These are phyloP conservation scores for Passer montanus DNA, from an alignment of 2,113 vertebrate species.

Conservation along the genomic window DNA sequence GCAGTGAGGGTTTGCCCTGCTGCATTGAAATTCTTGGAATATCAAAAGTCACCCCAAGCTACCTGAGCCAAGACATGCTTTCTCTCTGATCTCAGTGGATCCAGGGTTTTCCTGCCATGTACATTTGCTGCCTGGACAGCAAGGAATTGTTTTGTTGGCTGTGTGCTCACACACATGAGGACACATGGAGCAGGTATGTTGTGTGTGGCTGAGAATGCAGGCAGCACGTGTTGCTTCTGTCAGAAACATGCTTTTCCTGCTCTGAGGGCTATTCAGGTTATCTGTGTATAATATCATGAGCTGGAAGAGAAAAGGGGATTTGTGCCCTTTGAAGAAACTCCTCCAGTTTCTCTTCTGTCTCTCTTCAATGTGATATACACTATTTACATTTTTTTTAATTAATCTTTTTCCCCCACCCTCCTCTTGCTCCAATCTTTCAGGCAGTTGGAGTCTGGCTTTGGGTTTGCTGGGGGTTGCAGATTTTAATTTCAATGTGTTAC, in stretches of 20 bases:
- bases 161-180: neutral
- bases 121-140: neutral
- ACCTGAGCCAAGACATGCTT: fast-evolving
- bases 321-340: constrained; percentile 2
- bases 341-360: neutral
- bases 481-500: neutral
- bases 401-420: neutral
- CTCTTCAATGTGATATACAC: neutral
- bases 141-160: neutral
- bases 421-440: neutral
- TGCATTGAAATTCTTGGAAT: neutral
- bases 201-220: neutral
- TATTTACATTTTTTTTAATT: neutral
- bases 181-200: neutral
- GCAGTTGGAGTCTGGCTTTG: neutral
- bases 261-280: neutral
- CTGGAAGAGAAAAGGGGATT: neutral
- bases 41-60: neutral
- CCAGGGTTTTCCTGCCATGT: neutral
- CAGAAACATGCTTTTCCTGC: constrained; percentile 29
- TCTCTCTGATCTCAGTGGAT: neutral
- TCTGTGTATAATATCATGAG: neutral
- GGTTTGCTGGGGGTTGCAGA: neutral
- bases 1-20: neutral
- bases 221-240: neutral